Evolutionary conservation across 2,797 vertebrate species (phyloP), one percentile per base, ranked within the genome.

Genomic region (Pipistrellus kuhlii): DNA sequence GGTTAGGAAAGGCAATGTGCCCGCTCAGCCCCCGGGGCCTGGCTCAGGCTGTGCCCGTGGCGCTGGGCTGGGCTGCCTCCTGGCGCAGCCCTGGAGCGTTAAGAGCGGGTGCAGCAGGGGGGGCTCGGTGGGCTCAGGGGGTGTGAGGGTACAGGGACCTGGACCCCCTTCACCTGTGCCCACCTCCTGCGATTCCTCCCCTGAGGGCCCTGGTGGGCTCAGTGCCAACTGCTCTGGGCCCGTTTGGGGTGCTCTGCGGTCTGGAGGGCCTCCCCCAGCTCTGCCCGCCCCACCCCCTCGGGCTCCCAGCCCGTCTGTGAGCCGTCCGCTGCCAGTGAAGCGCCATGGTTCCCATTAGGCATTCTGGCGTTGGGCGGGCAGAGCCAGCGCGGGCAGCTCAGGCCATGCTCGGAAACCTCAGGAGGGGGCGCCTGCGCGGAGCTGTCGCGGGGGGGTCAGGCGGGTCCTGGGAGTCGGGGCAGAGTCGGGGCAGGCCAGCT

Each of bases 281-380:
- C 64, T 23, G 59, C 64, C 30, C 57, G 17, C 32, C 21, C 69
- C 83, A 1, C 44, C 44, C 44, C 21, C n/a, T 17, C 0, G 20
- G 57, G 80, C 78, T 32, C 93, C 17, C 4, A 23, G 38, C 62
- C 80, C 18, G 57, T 57, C 66, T 0, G n/a, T 15, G n/a, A 78
- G 1, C 15, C 30, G 59, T 10, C 2, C 8, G 1, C 73, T 85
- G 94, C 94, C 96, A 94, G 96, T 55, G 94, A 14, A 86, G 21
- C 3, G 44, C 93, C 72, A 96, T 98, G 98, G 86, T 95, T 97
- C 86, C 87, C 21, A 44, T 98, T 95, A 96, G 0, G 1, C 51
- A 13, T 84, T 32, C 93, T 2, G 4, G 14, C 11, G 38, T 11
- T n/a, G 72, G 80, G 85, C 82, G 46, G 89, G 48, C 88, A 88